These are phyloP conservation scores for Apamea sordens DNA, from an alignment of 2,888 invertebrate species.

Conservation along the genomic window DNA sequence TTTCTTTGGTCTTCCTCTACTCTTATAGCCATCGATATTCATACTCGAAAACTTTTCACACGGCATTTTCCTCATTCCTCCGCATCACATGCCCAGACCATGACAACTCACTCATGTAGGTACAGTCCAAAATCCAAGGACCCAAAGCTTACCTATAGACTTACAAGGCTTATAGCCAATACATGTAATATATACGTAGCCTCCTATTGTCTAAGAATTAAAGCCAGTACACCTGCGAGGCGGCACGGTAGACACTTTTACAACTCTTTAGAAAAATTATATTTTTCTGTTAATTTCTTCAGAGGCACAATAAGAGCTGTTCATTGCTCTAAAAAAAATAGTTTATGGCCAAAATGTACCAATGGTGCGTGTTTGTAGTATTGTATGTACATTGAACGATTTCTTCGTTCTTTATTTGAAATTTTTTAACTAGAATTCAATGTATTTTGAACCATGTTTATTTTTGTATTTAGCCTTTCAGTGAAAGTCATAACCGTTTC, in stretches of 20 bases:
- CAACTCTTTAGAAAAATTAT: conserved; percentile 29
- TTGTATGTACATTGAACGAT: neutral
- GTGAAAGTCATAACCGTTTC: conserved; percentile 50
- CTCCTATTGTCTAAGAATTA: conserved; percentile 14
- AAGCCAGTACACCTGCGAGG: conserved; percentile 13
- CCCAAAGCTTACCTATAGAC: neutral
- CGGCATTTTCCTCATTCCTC: too few relatives aligned
- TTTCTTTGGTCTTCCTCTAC: too few relatives aligned
- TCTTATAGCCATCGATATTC: too few relatives aligned
- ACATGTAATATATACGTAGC: neutral
- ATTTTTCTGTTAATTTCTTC: conserved; percentile 27
- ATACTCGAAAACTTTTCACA: too few relatives aligned
- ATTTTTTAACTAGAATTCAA: neutral
- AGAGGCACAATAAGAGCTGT: conserved; percentile 14
- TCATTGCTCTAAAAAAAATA: conserved; percentile 22
- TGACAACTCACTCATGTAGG: neutral
- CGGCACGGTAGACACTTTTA: conserved; percentile 5
- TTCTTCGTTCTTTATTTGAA: neutral
- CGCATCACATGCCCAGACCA: neutral
- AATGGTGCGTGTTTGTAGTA: neutral
- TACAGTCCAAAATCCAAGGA: neutral
- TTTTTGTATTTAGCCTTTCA: neutral
- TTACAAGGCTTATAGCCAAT: neutral
- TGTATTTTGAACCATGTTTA: neutral
- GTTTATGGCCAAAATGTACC: conserved; percentile 23